Base-by-base conservation (phyloP, 1,140 invertebrate genomes). In the Dendrolimus kikuchii region DNA sequence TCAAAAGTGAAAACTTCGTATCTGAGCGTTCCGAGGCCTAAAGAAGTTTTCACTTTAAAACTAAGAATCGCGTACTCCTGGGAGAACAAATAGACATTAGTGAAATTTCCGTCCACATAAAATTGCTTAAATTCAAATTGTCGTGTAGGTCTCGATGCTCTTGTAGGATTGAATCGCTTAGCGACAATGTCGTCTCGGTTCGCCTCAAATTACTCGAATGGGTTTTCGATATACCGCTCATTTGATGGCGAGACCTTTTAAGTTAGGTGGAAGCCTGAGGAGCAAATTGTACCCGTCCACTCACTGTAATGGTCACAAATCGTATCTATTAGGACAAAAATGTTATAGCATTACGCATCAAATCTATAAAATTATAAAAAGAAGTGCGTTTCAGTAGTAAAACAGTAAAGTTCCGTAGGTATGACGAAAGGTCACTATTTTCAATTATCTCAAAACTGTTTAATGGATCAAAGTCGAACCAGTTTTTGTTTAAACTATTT, bases 181-280 rank as follows among this genome's bases (percentile, higher is more conserved):
- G 71, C 68, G 76, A 68, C 74, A 70, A 77, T 74, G 70, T 76
- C 68, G 68, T 63, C 71, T 64, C 62, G 65, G 69, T 62, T 66
- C 61, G 62, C 74, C 76, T 67, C 74, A 82, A 80, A 77, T 81
- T 74, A 80, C 76, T 57, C 51, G 58, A 77, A 80, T 78, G 68
- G 70, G 66, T 79, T 80, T 74, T 75, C 76, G 70, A 83, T 79
- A 77, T 68, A 83, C 69, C 67, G 62, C 62, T 61, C 67, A 71
- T 71, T 72, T 62, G 62, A 59, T 57, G 54, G 62, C 51, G 58
- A 66, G 52, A 60, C 65, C 63, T 70, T 76, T 74, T 66, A 70
- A 76, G 55, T 72, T 67, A 71, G 57, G 62, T 71, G 57, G 64
- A 64, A 66, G 60, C 57, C 60, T 44, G 51, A 54, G 49, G 44